Conservation (phyloP, 2,888 invertebrate genomes). For the Baccha elongata region DNA sequence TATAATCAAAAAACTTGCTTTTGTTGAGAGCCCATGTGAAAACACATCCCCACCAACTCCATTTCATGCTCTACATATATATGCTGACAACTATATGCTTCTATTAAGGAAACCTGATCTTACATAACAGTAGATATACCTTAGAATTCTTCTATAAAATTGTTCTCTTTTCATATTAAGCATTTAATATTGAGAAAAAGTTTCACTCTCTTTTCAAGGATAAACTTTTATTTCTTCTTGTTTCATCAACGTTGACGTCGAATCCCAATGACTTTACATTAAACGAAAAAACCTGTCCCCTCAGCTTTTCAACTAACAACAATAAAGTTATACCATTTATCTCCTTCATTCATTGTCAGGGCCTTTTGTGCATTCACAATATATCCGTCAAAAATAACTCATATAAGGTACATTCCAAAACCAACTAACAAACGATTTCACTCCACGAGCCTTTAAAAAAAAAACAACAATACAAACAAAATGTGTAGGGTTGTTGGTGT, state of each 20-base stretch:
- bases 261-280: conserved; percentile 38
- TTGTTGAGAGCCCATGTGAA: too few relatives aligned
- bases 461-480: background rate
- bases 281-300: conserved; percentile 5
- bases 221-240: conserved; percentile 57
- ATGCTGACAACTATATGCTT: too few relatives aligned
- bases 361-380: conserved; percentile 41
- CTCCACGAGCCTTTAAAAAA: background rate
- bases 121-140: too few relatives aligned
- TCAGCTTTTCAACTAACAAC: background rate
- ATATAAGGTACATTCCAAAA: background rate
- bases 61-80: too few relatives aligned
- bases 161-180: background rate
- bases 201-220: conserved; percentile 32
- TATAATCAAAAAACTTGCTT: too few relatives aligned
- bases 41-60: too few relatives aligned
- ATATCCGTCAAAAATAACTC: conserved; percentile 40
- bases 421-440: background rate
- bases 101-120: too few relatives aligned
- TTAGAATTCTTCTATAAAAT: too few relatives aligned
- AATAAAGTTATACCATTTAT: conserved; percentile 53
- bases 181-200: conserved; percentile 27
- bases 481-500: background rate
- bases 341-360: conserved; percentile 45
- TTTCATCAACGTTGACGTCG: conserved; percentile 39